Conservation (phyloP, 1,140 invertebrate genomes). For the Arctopsyche grandis region DNA sequence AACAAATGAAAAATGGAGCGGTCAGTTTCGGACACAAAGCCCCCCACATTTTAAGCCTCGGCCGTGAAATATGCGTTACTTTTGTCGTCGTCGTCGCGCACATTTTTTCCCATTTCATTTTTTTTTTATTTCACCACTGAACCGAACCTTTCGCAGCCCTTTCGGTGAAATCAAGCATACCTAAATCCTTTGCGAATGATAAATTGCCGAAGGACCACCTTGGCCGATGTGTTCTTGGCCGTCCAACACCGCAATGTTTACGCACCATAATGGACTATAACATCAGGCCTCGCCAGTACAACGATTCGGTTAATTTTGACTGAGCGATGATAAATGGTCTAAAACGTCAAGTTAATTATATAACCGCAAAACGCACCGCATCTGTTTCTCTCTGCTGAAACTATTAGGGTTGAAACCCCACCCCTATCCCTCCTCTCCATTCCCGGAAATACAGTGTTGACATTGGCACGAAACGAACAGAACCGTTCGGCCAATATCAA, state of each 20-base stretch:
- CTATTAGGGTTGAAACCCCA: not conserved
- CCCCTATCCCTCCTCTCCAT: not conserved
- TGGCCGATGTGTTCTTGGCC: not conserved
- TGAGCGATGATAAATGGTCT: constrained; percentile 16
- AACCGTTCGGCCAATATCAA: not conserved
- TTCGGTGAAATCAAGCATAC: constrained; percentile 24
- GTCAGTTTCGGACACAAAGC: constrained; percentile 27
- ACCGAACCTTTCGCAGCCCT: not conserved
- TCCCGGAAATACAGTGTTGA: not conserved
- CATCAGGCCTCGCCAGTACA: not conserved
- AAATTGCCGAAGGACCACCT: not conserved
- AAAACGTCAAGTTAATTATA: constrained; percentile 19
- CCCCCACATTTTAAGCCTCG: constrained; percentile 2
- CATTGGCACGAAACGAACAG: not conserved
- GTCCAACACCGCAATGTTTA: not conserved
- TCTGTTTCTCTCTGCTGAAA: constrained; percentile 8
- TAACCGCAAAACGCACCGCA: constrained; percentile 19
- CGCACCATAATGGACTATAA: constrained; percentile 14
- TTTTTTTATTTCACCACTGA: constrained; percentile 3
- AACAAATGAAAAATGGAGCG: constrained; percentile 29
- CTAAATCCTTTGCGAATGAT: constrained; percentile 7
- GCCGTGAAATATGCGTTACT: constrained; percentile 24
- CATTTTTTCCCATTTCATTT: not conserved
- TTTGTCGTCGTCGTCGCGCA: constrained; percentile 21
- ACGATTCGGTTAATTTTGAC: constrained; percentile 12